These are phyloP conservation scores for Notarius lentiginosus DNA, from an alignment of 2,113 vertebrate species.

Conservation along the genomic window DNA sequence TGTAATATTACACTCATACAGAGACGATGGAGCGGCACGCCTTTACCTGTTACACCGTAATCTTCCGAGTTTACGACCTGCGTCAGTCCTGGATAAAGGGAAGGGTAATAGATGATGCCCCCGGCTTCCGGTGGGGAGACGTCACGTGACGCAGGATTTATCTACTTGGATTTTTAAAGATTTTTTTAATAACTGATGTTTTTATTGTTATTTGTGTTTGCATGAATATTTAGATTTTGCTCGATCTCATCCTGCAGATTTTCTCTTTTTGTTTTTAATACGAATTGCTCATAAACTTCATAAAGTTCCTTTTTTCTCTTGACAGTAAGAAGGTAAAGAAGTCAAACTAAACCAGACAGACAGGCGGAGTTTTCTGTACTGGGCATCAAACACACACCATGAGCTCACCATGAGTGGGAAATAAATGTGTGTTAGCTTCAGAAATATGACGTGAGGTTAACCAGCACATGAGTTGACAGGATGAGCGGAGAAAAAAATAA, in stretches of 20 bases:
- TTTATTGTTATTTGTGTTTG: not conserved
- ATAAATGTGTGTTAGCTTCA: not conserved
- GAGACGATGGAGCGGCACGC: too few species aligned
- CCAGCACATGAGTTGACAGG: constrained; percentile 9
- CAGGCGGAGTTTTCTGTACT: not conserved
- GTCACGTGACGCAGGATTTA: too few species aligned
- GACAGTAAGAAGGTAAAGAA: too few species aligned
- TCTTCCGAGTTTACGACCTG: too few species aligned
- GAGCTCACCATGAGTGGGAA: not conserved
- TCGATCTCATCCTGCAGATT: not conserved
- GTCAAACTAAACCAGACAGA: not conserved
- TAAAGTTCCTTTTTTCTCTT: too few species aligned
- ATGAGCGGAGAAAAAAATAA: not conserved
- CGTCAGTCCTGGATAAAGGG: too few species aligned
- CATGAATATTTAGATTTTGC: too few species aligned
- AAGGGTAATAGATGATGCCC: too few species aligned
- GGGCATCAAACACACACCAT: not conserved
- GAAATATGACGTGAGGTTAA: not conserved
- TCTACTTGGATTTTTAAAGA: not conserved
- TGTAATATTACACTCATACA: too few species aligned
- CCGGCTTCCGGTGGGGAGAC: too few species aligned
- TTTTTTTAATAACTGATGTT: not conserved
- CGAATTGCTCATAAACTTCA: not conserved
- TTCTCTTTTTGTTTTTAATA: not conserved
- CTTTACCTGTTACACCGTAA: too few species aligned